phyloP scores from a whole-genome alignment of 2,797 vertebrate genomes.

The Arrhamphus sclerolepis region DNA sequence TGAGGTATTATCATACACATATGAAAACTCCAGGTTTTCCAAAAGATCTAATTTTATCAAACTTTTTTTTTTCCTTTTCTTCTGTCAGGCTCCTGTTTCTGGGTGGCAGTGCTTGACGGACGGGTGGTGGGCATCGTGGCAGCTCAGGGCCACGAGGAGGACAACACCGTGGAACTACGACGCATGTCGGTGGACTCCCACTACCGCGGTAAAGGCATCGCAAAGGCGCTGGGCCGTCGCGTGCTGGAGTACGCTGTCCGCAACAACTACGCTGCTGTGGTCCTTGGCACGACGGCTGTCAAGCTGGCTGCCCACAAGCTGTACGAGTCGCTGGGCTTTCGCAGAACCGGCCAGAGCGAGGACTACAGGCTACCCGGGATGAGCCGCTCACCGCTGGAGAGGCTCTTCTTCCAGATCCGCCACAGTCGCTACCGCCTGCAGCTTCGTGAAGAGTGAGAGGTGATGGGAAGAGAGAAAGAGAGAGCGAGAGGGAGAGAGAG shows the following conservation, averaged over 20 bases:
- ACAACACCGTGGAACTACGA: conserved; percentile 93
- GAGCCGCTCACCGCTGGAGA: conserved; percentile 92
- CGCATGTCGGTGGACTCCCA: conserved; percentile 98
- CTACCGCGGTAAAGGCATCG: conserved; percentile 96
- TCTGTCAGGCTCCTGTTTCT: conserved; percentile 93
- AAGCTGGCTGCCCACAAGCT: conserved; percentile 98
- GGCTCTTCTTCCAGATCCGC: conserved; percentile 99
- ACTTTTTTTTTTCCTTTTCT: conserved; percentile 16
- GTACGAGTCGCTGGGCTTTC: conserved; percentile 98
- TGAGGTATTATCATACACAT: background rate
- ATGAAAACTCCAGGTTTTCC: too few relatives aligned
- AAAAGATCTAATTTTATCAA: background rate
- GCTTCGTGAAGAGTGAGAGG: conserved; percentile 94
- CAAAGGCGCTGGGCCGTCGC: conserved; percentile 94
- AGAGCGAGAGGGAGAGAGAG: conserved; percentile 46
- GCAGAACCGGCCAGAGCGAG: conserved; percentile 89
- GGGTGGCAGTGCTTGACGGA: conserved; percentile 96
- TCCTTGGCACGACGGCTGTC: conserved; percentile 96
- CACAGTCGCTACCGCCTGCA: conserved; percentile 98
- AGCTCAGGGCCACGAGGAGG: conserved; percentile 89
- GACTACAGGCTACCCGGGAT: conserved; percentile 93
- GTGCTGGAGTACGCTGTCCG: conserved; percentile 96
- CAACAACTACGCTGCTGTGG: conserved; percentile 94
- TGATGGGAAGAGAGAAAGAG: conserved; percentile 57
- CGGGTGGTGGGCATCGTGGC: conserved; percentile 96